Percentiles rank a stretch among this genome's conserved stretches.
Evolutionary conservation across 2,888 invertebrate genomes (phyloP).

Genomic region (Nineta flava): DNA sequence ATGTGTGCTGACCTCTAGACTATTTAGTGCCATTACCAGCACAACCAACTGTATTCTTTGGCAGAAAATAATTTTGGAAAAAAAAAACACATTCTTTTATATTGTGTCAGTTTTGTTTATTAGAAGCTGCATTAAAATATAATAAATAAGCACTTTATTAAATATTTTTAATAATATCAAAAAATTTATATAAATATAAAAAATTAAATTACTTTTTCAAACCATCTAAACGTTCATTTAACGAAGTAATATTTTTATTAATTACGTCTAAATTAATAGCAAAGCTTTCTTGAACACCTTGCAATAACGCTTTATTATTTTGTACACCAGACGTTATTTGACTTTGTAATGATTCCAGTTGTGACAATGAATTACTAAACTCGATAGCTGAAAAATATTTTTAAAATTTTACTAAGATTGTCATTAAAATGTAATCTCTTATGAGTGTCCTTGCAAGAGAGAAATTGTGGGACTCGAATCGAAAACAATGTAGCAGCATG

Average conservation of each 20-base stretch:
- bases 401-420: no score
- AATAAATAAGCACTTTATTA: background rate
- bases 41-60: no score
- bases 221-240: conserved; percentile 56
- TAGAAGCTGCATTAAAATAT: conserved; percentile 1
- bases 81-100: background rate
- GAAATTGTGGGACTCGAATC: no score
- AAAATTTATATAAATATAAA: conserved; percentile 3
- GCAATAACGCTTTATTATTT: conserved; percentile 61
- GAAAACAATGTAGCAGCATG: no score
- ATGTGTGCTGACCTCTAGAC: no score
- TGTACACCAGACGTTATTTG: conserved; percentile 54
- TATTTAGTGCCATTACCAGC: no score
- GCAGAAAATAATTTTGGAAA: background rate
- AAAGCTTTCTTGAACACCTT: conserved; percentile 68
- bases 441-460: no score
- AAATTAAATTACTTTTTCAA: conserved; percentile 30
- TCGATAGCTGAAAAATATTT: conserved; percentile 53
- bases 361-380: conserved; percentile 69
- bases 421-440: no score
- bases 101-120: no score
- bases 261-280: conserved; percentile 63
- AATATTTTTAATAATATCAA: conserved; percentile 6
- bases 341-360: conserved; percentile 60
- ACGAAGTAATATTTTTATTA: conserved; percentile 53